These are phyloP conservation scores for Xenotilapia leptura DNA, from an alignment of 2,113 vertebrate species.

Conservation along the genomic window DNA sequence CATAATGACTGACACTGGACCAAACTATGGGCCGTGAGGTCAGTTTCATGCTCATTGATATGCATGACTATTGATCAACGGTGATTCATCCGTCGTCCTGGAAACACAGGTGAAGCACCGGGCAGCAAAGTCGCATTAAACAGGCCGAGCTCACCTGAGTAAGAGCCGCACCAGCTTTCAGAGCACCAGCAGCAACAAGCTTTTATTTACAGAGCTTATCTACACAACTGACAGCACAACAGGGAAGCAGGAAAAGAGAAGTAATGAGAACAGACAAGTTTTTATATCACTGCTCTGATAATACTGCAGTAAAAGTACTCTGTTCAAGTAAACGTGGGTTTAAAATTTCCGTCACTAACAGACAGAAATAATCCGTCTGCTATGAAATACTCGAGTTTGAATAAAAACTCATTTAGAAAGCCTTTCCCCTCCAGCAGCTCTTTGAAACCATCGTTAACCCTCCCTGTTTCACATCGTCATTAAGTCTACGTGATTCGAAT, in stretches of 20 bases:
- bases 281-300: neutral
- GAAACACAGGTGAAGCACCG: neutral
- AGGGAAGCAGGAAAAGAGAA: neutral
- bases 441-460: accelerated
- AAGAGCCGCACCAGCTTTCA: neutral
- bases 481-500: accelerated
- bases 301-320: neutral
- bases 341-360: accelerated
- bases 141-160: neutral
- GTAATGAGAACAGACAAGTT: accelerated
- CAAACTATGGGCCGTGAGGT: accelerated
- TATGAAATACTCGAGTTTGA: accelerated
- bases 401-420: neutral
- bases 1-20: neutral
- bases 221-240: neutral
- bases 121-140: accelerated
- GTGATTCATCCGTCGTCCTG: neutral
- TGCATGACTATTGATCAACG: accelerated
- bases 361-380: neutral
- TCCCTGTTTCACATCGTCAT: neutral
- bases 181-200: neutral
- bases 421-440: neutral
- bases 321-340: neutral
- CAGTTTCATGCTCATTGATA: neutral
- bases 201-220: neutral